Evolutionary conservation across 2,113 vertebrate species (phyloP), one percentile per base, ranked within the genome.

Genomic region (Gadus chalcogrammus): DNA sequence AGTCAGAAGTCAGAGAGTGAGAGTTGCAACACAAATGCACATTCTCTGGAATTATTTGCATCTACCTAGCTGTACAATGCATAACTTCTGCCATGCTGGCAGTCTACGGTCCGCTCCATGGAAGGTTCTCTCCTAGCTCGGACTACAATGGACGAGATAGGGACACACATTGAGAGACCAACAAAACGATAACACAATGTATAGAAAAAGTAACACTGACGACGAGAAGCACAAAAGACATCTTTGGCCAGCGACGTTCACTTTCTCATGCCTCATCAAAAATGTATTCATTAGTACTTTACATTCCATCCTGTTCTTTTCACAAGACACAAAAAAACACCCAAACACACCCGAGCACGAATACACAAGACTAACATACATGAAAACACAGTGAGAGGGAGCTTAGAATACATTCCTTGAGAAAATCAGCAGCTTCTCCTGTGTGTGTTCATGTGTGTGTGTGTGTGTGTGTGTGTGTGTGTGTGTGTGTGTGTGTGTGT

Each of bases 261-360:
- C 42, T 48, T 9, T 48, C 42, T 48, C 42, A 48, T 6, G 0
- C 3, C 3, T 31, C 42, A 48, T 48, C 42, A 48, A 11, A 48
- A 9, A 42, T 42, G 38, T 42, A 42, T 7, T 48, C 42, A 48
- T 48, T 11, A 48, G 7, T 48, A 6, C 12, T 48, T 48, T 48
- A 2, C 42, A 61, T 24, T 17, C 16, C 1, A 13, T 61, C 61
- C 8, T 48, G 12, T 9, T 9, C 42, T 61, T 70, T 73, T n/a
- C 77, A 70, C 64, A 84, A 58, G 91, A 90, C 59, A 70, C 15
- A 62, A 48, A 64, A 64, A 61, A 61, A 6, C 28, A 65, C 55
- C 69, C 68, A 61, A 68, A 74, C 18, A 59, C 62, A 70, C 58
- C 58, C 62, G 61, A 9, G 13, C 28, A 72, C 28, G 61, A 9